A percentile compares a stretch with the other conserved stretches of the same genome.
Evolutionary conservation across 2,113 vertebrate species (phyloP).

Genomic region (Rafetus swinhoei): DNA sequence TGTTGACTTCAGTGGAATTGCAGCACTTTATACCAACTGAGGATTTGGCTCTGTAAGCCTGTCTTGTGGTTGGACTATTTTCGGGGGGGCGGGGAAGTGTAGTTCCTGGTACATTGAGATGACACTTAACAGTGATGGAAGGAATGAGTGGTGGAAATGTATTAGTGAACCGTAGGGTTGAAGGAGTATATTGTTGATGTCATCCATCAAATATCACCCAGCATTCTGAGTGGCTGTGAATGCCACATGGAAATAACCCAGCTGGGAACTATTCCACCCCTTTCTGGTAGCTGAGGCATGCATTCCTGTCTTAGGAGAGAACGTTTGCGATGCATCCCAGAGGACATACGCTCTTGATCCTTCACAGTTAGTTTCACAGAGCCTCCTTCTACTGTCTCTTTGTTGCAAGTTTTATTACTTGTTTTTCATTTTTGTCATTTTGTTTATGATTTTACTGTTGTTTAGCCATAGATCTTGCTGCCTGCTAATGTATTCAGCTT

Average conservation of each 20-base stretch:
- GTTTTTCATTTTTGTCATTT: neutral
- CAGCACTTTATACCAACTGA: neutral
- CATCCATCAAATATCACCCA: slow-evolving; percentile 42
- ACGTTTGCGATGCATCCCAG: slow-evolving; percentile 10
- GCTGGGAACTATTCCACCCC: slow-evolving; percentile 35
- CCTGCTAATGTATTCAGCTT: neutral
- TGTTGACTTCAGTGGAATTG: neutral
- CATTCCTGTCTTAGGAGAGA: slow-evolving; percentile 25
- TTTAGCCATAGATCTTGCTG: neutral
- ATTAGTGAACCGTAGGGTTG: neutral
- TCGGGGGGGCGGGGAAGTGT: neutral
- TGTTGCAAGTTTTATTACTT: neutral
- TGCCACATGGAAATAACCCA: slow-evolving; percentile 48
- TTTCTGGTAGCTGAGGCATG: slow-evolving; percentile 40
- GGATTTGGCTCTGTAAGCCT: neutral
- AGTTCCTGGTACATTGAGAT: neutral
- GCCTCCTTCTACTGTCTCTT: neutral
- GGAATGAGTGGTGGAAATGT: neutral
- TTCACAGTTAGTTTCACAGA: neutral
- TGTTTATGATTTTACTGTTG: neutral
- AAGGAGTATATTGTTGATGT: slow-evolving; percentile 40
- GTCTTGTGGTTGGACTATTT: accelerated
- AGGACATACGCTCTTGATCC: neutral
- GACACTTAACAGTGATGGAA: neutral
- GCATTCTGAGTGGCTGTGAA: slow-evolving; percentile 55